Evolutionary conservation across 2,113 vertebrate genomes (phyloP).

Genomic region (Rhynchomys soricoides): DNA sequence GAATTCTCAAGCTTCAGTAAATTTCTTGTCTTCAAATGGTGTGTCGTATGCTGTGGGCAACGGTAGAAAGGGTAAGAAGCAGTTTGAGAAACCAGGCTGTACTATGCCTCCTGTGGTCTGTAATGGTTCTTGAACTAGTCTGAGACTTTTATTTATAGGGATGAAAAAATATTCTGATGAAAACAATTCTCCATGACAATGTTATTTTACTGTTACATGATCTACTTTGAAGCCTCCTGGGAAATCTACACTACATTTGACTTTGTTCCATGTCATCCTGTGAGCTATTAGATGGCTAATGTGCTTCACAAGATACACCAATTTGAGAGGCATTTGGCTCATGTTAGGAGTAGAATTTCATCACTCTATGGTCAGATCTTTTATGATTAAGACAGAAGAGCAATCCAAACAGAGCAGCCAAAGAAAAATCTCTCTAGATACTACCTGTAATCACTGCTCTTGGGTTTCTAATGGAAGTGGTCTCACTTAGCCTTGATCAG

Average conservation of each 20-base stretch:
- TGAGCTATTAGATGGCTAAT: conserved; percentile 85
- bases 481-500: conserved; percentile 56
- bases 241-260: conserved; percentile 85
- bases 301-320: conserved; percentile 79
- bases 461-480: conserved; percentile 74
- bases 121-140: conserved; percentile 67
- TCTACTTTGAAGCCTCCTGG: conserved; percentile 85
- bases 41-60: background rate
- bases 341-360: conserved; percentile 80
- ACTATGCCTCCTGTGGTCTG: conserved; percentile 41
- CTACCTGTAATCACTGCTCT: conserved; percentile 71
- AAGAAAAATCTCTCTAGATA: conserved; percentile 67
- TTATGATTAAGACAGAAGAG: conserved; percentile 73
- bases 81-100: background rate
- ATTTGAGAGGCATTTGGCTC: conserved; percentile 74
- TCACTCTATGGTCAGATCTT: conserved; percentile 76
- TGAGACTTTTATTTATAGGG: conserved; percentile 79
- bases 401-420: conserved; percentile 75
- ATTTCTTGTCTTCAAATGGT: conserved; percentile 1
- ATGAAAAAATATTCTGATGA: conserved; percentile 82
- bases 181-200: conserved; percentile 84
- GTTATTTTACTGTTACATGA: conserved; percentile 86
- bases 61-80: background rate
- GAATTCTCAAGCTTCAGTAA: background rate
- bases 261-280: conserved; percentile 80